Evolutionary conservation across 2,888 invertebrate genomes (phyloP), one percentile per base, ranked within the genome.

Genomic region (Sycophila texana): DNA sequence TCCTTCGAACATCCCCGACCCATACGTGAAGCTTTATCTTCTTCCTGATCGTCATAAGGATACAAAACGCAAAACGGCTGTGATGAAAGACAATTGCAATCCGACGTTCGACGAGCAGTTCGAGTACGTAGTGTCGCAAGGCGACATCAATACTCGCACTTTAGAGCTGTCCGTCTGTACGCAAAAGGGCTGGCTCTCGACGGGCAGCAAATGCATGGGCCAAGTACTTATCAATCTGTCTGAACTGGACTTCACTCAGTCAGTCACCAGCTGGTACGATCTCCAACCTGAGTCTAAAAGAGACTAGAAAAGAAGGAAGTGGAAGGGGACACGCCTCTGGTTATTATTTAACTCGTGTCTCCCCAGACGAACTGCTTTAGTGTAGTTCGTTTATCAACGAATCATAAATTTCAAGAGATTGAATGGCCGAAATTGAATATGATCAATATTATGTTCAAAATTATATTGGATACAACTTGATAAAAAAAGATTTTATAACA

Each of bases 31-130:
- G 89, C 89, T 97, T 47, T 97, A 97, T 89, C 91, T 97, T 83
- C 91, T 97, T 80, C 97, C 97, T 0, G 96, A 96, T 75, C 93
- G 96, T 75, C 93, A 95, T 66, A 96, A 96, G 90, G 96, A 97
- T 83, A 94, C 96, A 0, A 97, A 97, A 90, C 93, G 97, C 63
- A 97, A 97, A 91, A 97, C 97, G 16, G 93, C 92, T 84, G 95
- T 96, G 16, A 91, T 96, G 81, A 97, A 97, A 89, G 97, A 98
- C 90, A 97, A 95, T 88, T 97, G 97, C 87, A 96, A 96, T 92
- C 98, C 98, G 0, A 93, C 95, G 39, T 98, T 95, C 89, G 98
- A 98, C 90, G 96, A 97, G 88, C 95, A 95, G 84, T 97, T 98
- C 88, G 98, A 98, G 89, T 98, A 97, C 92, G 92, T 95, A 65